Evolutionary conservation across 2,113 vertebrate species (phyloP).

Genomic region (Corythaeola cristata): DNA sequence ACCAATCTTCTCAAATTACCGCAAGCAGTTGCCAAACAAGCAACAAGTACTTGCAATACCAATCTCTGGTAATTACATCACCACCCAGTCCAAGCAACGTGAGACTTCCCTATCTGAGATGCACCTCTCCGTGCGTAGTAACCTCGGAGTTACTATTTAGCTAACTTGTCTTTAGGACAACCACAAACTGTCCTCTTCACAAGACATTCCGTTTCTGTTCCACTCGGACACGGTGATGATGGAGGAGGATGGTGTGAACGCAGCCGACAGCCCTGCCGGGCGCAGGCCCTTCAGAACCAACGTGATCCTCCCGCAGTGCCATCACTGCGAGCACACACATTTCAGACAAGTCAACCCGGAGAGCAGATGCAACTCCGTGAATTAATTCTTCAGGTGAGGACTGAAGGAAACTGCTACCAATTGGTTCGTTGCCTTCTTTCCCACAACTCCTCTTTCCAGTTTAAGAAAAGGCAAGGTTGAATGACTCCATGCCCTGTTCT

Average conservation of each 20-base stretch:
- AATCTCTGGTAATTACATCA: neutral
- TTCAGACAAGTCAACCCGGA: neutral
- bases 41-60: neutral
- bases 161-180: neutral
- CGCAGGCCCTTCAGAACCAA: neutral
- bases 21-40: neutral
- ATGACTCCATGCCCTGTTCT: neutral
- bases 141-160: neutral
- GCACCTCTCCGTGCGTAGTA: accelerated
- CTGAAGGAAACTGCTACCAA: neutral
- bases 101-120: neutral
- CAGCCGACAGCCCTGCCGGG: neutral
- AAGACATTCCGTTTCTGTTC: neutral
- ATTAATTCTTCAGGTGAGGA: neutral
- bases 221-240: accelerated
- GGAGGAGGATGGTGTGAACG: accelerated
- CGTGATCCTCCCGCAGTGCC: neutral
- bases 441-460: neutral
- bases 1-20: neutral
- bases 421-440: neutral
- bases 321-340: neutral
- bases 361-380: neutral
- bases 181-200: neutral
- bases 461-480: neutral
- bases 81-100: accelerated